Conservation (phyloP, 2,113 vertebrate species). For the Prolemur simus region DNA sequence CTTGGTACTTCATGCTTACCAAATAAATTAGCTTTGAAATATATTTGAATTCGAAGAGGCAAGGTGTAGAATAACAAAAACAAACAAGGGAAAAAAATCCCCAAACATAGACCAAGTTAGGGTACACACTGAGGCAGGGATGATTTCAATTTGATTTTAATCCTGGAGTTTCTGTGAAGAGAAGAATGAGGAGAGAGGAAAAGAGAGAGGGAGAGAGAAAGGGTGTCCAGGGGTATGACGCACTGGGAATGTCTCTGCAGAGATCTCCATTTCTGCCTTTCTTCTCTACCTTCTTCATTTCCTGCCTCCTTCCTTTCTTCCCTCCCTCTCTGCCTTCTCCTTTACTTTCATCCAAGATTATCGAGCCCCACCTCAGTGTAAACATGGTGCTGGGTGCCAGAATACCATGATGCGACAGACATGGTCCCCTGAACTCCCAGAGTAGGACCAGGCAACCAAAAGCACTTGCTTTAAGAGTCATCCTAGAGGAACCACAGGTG, state of each 20-base stretch:
- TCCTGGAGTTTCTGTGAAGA: background rate
- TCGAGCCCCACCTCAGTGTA: background rate
- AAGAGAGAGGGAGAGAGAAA: background rate
- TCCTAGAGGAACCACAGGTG: background rate
- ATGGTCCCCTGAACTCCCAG: background rate
- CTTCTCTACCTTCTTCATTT: too few species aligned
- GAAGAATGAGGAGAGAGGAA: background rate
- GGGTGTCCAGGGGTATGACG: accelerated
- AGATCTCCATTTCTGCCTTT: background rate
- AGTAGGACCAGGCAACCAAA: background rate
- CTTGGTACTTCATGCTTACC: background rate
- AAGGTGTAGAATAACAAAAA: background rate
- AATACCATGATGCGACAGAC: background rate
- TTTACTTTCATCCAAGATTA: background rate
- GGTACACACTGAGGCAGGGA: background rate
- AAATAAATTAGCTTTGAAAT: background rate
- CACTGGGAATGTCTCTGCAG: background rate
- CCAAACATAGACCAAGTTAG: background rate
- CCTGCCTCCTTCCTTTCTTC: background rate
- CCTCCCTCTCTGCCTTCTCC: background rate
- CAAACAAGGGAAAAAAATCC: background rate
- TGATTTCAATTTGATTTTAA: background rate
- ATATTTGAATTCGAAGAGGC: background rate
- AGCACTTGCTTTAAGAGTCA: background rate
- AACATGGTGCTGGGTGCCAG: background rate